Conservation (phyloP, 2,113 vertebrate genomes). For the Poeciliopsis occidentalis region DNA sequence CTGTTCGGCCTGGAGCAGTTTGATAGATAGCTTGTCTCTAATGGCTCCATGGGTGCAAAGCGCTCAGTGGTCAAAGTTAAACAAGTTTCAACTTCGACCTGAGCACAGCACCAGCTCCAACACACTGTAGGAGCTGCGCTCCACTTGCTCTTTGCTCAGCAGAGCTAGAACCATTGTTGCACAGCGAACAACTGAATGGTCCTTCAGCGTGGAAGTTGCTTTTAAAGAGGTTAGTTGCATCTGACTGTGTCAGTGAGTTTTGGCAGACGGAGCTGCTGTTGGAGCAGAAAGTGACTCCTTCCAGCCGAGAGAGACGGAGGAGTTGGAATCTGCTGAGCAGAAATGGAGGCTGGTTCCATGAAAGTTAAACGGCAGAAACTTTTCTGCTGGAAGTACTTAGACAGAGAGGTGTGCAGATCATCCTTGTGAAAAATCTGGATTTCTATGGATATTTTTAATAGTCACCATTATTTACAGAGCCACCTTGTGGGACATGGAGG, state of each 20-base stretch:
- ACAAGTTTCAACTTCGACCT: neutral
- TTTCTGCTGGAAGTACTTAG: neutral
- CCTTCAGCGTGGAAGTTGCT: neutral
- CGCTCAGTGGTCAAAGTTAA: neutral
- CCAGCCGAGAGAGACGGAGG: neutral
- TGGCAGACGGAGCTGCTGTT: neutral
- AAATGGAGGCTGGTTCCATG: neutral
- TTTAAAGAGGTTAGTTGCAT: neutral
- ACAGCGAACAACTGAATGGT: neutral
- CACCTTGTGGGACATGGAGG: too few relatives aligned
- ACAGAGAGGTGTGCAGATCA: too few relatives aligned
- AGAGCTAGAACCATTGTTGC: neutral
- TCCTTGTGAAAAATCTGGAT: too few relatives aligned
- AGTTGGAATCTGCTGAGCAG: neutral
- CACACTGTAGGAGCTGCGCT: too few relatives aligned
- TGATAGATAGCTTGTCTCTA: slow-evolving; percentile 1
- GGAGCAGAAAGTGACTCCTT: neutral
- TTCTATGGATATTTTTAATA: too few relatives aligned
- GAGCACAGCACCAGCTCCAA: neutral
- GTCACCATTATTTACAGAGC: too few relatives aligned
- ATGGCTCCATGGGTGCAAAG: neutral
- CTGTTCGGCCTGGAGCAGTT: neutral
- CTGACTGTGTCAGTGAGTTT: neutral
- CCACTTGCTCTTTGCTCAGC: neutral
- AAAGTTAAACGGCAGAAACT: neutral